phyloP scores from a whole-genome alignment of 2,888 invertebrate species.

The Apocheima hispidaria region DNA sequence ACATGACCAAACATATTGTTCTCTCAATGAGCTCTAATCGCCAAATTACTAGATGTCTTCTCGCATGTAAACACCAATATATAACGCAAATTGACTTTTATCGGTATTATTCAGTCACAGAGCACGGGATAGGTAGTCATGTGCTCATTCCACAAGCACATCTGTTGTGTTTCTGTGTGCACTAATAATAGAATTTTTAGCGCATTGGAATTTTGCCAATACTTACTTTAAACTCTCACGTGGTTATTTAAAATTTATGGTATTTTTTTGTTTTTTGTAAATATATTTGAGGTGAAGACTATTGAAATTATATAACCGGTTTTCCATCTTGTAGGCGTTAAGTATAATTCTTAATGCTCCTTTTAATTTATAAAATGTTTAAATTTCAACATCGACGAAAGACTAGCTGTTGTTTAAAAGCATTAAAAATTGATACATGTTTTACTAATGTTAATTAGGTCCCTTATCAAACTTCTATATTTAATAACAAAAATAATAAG shows the following conservation, averaged over 20 bases:
- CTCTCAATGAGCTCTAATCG: background rate
- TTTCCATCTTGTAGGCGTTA: background rate
- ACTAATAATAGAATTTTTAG: constrained; percentile 83
- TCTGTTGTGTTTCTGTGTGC: constrained; percentile 74
- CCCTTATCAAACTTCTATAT: constrained; percentile 13
- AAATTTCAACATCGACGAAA: too few species aligned
- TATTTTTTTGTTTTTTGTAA: constrained; percentile 47
- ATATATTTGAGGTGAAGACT: constrained; percentile 3
- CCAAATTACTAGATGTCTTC: background rate
- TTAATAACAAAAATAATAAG: constrained; percentile 29
- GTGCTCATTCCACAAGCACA: constrained; percentile 74
- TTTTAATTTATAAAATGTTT: background rate
- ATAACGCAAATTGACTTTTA: constrained; percentile 21
- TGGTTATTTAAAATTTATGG: constrained; percentile 62
- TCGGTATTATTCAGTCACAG: constrained; percentile 39
- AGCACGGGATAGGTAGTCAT: constrained; percentile 70
- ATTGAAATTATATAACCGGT: background rate
- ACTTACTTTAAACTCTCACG: constrained; percentile 61
- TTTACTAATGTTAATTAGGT: constrained; percentile 7
- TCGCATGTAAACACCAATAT: constrained; percentile 12
- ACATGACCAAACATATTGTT: background rate
- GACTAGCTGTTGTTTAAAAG: too few species aligned
- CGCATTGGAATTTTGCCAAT: constrained; percentile 77
- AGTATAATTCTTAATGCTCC: background rate
- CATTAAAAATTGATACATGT: too few species aligned